Evolutionary conservation across 2,888 invertebrate species (phyloP).

Genomic region (Stenodema calcarata): DNA sequence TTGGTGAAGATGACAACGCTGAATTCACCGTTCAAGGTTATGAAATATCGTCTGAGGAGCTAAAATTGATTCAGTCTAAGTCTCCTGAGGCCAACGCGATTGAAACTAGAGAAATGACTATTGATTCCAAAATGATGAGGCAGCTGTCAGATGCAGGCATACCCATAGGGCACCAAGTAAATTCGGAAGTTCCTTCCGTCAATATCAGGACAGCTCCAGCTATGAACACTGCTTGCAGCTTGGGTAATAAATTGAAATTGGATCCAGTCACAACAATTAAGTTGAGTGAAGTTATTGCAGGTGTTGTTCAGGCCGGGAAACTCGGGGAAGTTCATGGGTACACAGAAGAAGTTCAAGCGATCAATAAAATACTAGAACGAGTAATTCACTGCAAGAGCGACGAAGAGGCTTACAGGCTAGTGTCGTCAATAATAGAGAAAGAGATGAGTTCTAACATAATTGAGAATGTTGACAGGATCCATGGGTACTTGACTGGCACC

Average conservation of each 20-base stretch:
- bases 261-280: constrained; percentile 62
- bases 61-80: constrained; percentile 62
- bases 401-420: constrained; percentile 66
- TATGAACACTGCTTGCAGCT: constrained; percentile 57
- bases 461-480: constrained; percentile 53
- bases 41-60: constrained; percentile 65
- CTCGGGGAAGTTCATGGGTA: constrained; percentile 50
- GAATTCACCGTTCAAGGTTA: constrained; percentile 77
- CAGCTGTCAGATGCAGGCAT: constrained; percentile 74
- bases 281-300: constrained; percentile 63
- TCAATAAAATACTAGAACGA: constrained; percentile 54
- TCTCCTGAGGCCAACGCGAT: constrained; percentile 62
- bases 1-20: constrained; percentile 69
- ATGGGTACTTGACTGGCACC: constrained; percentile 52
- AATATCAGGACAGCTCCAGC: constrained; percentile 65
- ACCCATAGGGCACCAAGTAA: constrained; percentile 71
- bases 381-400: constrained; percentile 63
- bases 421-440: constrained; percentile 64
- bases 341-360: constrained; percentile 50
- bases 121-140: constrained; percentile 71
- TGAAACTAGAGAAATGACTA: constrained; percentile 68
- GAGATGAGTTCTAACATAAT: constrained; percentile 52
- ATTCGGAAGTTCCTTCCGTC: constrained; percentile 69
- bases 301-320: constrained; percentile 55
- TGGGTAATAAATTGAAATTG: constrained; percentile 61